Conservation (phyloP, 2,888 invertebrate species). For the Thymelicus sylvestris region DNA sequence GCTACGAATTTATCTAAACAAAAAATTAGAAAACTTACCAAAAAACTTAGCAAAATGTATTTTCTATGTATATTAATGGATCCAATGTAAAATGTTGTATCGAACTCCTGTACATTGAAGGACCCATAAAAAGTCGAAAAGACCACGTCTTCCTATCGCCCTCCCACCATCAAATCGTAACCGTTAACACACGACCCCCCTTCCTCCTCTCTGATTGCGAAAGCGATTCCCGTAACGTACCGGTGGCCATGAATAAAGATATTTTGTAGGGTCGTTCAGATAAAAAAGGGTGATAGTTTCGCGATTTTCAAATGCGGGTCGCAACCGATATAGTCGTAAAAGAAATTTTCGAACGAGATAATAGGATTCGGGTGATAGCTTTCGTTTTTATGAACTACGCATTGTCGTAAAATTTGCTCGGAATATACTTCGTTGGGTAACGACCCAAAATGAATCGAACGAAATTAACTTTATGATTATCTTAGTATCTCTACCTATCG, state of each 20-base stretch:
- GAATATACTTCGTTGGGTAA: conserved; percentile 6
- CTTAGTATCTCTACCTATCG: neutral
- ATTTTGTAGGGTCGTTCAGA: conserved; percentile 19
- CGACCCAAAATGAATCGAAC: neutral
- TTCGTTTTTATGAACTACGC: conserved; percentile 7
- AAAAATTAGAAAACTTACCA: neutral
- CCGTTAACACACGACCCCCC: conserved; percentile 1
- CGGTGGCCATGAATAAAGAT: conserved; percentile 24
- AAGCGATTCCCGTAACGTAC: conserved; percentile 20
- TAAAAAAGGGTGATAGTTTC: conserved; percentile 18
- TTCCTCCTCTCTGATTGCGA: conserved; percentile 12
- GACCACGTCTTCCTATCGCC: conserved; percentile 2
- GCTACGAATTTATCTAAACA: too few relatives aligned
- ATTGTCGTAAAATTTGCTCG: conserved; percentile 10
- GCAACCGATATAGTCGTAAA: conserved; percentile 19
- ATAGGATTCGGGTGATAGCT: conserved; percentile 2
- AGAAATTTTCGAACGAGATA: conserved; percentile 6
- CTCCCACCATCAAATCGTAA: conserved; percentile 8
- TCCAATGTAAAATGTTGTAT: neutral
- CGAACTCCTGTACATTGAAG: neutral
- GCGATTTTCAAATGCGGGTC: conserved; percentile 18
- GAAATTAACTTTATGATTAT: neutral
- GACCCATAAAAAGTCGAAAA: neutral
- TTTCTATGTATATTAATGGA: neutral
- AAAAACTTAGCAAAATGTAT: neutral